These are phyloP conservation scores for Jaculus jaculus DNA, from an alignment of 2,113 vertebrate species.

Conservation along the genomic window DNA sequence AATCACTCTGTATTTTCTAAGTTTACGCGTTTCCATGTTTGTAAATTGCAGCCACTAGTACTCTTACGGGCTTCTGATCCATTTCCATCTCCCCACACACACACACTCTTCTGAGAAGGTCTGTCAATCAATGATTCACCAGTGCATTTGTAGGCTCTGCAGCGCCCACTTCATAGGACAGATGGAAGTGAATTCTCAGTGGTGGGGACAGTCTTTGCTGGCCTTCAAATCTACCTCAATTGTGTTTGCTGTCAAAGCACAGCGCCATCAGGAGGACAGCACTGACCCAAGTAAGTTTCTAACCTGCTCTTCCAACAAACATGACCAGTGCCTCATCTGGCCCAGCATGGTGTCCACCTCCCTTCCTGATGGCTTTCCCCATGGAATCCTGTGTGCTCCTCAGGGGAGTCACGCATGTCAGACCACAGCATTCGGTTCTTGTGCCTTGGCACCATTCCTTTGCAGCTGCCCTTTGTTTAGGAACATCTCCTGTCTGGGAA, in stretches of 20 bases:
- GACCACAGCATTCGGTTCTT: background rate
- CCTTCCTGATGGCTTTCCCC: background rate
- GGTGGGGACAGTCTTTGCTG: background rate
- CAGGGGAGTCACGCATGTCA: background rate
- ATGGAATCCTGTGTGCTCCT: background rate
- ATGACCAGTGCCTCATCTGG: background rate
- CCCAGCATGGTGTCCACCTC: background rate
- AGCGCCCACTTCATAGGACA: background rate
- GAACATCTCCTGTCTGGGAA: background rate
- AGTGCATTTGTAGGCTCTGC: background rate
- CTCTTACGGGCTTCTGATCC: background rate
- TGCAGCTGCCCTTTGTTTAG: no score
- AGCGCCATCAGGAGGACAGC: background rate
- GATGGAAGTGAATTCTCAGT: no score
- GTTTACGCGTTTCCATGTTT: background rate
- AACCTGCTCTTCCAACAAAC: background rate
- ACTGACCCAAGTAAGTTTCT: background rate
- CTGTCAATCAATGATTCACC: accelerated
- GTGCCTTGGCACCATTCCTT: background rate
- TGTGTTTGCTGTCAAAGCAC: background rate
- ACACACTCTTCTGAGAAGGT: background rate
- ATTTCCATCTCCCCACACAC: background rate
- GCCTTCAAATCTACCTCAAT: background rate
- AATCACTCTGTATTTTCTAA: background rate
- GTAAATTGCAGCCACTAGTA: background rate